Conservation (phyloP, 2,797 vertebrate genomes). For the Picus viridis region DNA sequence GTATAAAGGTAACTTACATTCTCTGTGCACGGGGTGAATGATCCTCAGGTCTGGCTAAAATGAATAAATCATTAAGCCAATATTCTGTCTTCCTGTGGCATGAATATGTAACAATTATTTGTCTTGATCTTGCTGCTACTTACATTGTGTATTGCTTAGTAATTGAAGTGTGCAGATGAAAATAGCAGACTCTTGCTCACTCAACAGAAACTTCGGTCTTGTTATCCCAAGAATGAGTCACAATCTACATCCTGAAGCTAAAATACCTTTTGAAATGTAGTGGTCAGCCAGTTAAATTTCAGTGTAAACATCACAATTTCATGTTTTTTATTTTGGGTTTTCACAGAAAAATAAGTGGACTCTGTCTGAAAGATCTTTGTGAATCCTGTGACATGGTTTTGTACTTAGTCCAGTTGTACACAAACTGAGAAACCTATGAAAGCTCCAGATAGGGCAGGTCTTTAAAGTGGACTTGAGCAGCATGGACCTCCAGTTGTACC, state of each 20-base stretch:
- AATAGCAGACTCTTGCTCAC: background rate
- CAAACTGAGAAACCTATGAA: background rate
- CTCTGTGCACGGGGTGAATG: background rate
- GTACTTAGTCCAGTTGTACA: background rate
- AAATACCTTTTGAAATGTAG: background rate
- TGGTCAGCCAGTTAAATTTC: background rate
- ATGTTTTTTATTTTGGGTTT: background rate
- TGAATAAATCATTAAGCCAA: background rate
- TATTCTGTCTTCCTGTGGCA: background rate
- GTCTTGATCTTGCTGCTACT: background rate
- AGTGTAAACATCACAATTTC: background rate
- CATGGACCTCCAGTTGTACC: background rate
- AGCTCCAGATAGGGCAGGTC: background rate
- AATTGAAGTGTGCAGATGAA: background rate
- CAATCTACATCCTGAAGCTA: background rate
- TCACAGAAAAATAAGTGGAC: background rate
- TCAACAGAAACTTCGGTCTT: background rate
- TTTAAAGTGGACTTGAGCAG: background rate
- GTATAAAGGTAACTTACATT: background rate
- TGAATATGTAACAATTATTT: background rate
- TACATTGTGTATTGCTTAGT: background rate
- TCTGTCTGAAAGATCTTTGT: rapidly evolving
- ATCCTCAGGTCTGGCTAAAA: background rate
- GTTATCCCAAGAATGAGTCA: background rate
- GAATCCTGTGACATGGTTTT: rapidly evolving